Conservation (phyloP, 2,888 invertebrate species). For the Heliconius ismenius region DNA sequence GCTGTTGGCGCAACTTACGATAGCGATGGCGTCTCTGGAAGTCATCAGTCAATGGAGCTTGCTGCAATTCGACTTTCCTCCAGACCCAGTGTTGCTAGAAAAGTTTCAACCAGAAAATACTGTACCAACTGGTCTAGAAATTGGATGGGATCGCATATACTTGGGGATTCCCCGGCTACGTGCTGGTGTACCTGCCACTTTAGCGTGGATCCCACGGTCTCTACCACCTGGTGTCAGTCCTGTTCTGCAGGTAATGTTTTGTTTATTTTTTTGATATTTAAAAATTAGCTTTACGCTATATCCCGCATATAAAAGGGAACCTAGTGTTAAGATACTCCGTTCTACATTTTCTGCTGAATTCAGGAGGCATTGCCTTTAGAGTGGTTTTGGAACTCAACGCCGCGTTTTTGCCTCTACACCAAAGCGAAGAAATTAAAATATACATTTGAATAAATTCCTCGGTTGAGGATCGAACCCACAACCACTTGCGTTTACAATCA, state of each 20-base stretch:
- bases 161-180: conserved; percentile 88
- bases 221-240: conserved; percentile 86
- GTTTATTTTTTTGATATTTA: neutral
- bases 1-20: conserved; percentile 62
- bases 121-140: conserved; percentile 88
- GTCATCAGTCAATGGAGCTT: conserved; percentile 87
- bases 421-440: too few species aligned
- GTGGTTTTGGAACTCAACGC: too few species aligned
- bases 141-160: conserved; percentile 87
- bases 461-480: too few species aligned
- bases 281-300: neutral
- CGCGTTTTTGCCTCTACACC: too few species aligned
- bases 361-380: too few species aligned
- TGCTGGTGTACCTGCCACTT: conserved; percentile 88
- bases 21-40: conserved; percentile 78
- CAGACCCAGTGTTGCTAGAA: conserved; percentile 80
- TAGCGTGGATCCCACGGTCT: conserved; percentile 85
- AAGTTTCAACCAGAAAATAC: conserved; percentile 87
- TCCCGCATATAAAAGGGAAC: too few species aligned
- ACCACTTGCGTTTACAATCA: too few species aligned
- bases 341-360: too few species aligned
- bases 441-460: too few species aligned
- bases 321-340: too few species aligned
- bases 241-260: conserved; percentile 79
- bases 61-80: conserved; percentile 85